A percentile compares a stretch with the other conserved stretches of the same genome.
Evolutionary conservation across 2,888 invertebrate species (phyloP).

Genomic region (Polymixis lichenea): DNA sequence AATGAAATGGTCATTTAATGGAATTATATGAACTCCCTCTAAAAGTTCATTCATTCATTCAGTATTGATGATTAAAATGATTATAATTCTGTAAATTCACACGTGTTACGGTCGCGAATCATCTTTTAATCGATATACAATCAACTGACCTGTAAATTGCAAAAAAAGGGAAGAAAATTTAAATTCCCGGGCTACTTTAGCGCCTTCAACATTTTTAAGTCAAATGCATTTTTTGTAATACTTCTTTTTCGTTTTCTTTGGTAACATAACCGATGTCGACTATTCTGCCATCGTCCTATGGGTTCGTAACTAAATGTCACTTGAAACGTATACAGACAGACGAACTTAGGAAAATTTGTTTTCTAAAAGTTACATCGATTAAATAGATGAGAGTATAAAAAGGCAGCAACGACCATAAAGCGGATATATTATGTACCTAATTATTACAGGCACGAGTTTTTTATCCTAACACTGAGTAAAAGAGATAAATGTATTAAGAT

Average conservation of each 20-base stretch:
- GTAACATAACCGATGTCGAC: neutral
- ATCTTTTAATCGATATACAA: too few species aligned
- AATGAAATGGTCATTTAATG: too few species aligned
- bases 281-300: neutral
- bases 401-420: conserved; percentile 65
- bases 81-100: too few species aligned
- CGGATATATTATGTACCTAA: conserved; percentile 67
- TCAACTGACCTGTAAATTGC: too few species aligned
- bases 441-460: conserved; percentile 78
- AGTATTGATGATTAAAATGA: too few species aligned
- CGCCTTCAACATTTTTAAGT: neutral
- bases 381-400: conserved; percentile 67
- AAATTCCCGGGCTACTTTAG: too few species aligned
- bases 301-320: conserved; percentile 46
- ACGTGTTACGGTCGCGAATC: too few species aligned
- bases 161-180: too few species aligned
- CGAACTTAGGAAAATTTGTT: conserved; percentile 48
- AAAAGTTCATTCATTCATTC: too few species aligned
- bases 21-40: too few species aligned
- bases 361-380: conserved; percentile 61
- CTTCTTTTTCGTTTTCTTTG: neutral
- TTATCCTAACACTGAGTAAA: conserved; percentile 75
- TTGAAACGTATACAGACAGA: conserved; percentile 49
- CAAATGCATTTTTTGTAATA: neutral
- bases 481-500: conserved; percentile 66